phyloP scores from a whole-genome alignment of 1,140 invertebrate genomes.

The Choristoneura fumiferana region DNA sequence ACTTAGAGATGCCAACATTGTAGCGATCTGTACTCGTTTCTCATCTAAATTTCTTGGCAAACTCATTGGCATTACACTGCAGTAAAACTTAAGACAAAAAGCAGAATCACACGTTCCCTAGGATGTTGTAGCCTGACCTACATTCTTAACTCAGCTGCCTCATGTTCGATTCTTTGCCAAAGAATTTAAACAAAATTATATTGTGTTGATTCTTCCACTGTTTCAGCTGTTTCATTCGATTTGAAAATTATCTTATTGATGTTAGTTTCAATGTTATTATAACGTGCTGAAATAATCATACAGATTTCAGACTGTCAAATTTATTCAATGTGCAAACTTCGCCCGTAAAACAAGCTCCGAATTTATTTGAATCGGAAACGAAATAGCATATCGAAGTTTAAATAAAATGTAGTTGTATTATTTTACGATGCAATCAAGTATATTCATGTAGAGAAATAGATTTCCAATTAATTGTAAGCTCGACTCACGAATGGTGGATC shows the following conservation, averaged over 20 bases:
- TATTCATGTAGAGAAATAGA: background rate
- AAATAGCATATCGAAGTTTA: background rate
- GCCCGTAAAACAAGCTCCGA: background rate
- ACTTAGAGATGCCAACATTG: slow-evolving; percentile 9
- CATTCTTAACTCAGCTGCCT: slow-evolving; percentile 12
- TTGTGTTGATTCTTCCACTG: slow-evolving; percentile 2
- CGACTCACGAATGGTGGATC: background rate
- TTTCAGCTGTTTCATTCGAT: background rate
- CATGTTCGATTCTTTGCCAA: slow-evolving; percentile 17
- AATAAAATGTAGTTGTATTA: background rate
- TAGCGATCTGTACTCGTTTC: background rate
- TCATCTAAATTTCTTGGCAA: slow-evolving; percentile 17
- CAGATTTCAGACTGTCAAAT: background rate
- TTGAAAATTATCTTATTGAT: background rate
- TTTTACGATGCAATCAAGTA: background rate
- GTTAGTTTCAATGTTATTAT: too few species aligned
- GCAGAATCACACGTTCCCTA: slow-evolving; percentile 13
- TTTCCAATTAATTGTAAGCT: background rate
- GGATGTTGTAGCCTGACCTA: slow-evolving; percentile 16
- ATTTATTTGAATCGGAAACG: slow-evolving; percentile 4
- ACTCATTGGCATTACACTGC: slow-evolving; percentile 13
- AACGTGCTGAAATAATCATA: too few species aligned
- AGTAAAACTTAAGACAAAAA: slow-evolving; percentile 13
- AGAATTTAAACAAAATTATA: slow-evolving; percentile 16
- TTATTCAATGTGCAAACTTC: slow-evolving; percentile 15